These are phyloP conservation scores for Premnoplex brunnescens DNA, from an alignment of 2,797 vertebrate genomes.

Conservation along the genomic window DNA sequence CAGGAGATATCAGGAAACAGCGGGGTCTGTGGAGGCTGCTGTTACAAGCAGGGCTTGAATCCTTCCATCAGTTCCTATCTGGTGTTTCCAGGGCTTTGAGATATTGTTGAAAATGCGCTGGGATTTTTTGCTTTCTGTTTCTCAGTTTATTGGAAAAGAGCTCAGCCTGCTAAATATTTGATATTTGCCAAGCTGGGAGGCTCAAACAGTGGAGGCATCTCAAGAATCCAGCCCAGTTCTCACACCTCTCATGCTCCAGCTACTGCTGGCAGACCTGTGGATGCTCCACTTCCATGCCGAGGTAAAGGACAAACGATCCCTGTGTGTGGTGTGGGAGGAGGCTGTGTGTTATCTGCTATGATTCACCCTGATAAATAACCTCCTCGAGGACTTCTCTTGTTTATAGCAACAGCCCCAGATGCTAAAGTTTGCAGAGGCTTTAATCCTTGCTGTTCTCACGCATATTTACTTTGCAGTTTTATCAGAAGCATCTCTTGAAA, in stretches of 20 bases:
- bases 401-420: slow-evolving; percentile 16
- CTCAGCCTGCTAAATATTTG: neutral
- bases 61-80: neutral
- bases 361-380: slow-evolving; percentile 54
- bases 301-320: neutral
- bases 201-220: neutral
- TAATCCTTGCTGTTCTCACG: slow-evolving; percentile 35
- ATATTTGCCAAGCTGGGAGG: neutral
- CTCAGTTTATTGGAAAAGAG: neutral
- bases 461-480: slow-evolving; percentile 38
- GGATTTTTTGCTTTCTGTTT: neutral
- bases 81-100: neutral
- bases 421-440: slow-evolving; percentile 20
- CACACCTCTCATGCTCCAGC: neutral
- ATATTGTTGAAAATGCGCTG: neutral
- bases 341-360: slow-evolving; percentile 39
- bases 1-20: neutral
- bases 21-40: neutral
- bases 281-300: neutral
- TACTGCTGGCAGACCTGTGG: neutral
- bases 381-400: slow-evolving; percentile 8
- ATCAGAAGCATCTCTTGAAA: slow-evolving; percentile 47
- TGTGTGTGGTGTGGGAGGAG: slow-evolving; percentile 40
- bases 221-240: neutral
- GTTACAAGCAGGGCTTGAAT: neutral